Percentiles rank a stretch among this genome's conserved stretches.
Conservation (phyloP, 2,797 vertebrate genomes). For the Ispidina lecontei region DNA sequence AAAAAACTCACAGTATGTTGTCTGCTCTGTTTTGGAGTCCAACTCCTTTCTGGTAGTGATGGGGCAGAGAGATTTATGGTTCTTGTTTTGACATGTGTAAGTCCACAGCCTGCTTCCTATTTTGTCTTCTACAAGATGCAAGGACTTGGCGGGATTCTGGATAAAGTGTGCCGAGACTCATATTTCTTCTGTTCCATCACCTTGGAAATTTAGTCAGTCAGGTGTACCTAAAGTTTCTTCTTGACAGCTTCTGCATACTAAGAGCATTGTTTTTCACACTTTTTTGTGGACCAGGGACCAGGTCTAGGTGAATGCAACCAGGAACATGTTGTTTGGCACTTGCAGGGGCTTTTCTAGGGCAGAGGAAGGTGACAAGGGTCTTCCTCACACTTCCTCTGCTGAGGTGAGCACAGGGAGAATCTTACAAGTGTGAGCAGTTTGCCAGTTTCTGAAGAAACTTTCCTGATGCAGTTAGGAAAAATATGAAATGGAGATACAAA, state of each 20-base stretch:
- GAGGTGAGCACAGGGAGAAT: background rate
- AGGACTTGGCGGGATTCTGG: background rate
- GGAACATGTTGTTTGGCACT: accelerated
- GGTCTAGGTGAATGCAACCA: background rate
- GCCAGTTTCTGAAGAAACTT: background rate
- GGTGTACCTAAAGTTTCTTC: background rate
- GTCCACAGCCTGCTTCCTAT: background rate
- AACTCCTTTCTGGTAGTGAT: background rate
- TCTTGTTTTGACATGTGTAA: accelerated
- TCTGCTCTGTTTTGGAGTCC: background rate
- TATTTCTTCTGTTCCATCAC: background rate
- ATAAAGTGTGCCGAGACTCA: background rate
- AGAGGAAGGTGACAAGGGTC: background rate
- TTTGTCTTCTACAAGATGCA: background rate
- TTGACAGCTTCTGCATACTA: background rate
- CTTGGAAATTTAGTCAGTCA: background rate
- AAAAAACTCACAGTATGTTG: background rate
- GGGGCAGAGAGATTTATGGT: background rate
- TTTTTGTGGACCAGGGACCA: background rate
- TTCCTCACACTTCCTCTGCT: background rate
- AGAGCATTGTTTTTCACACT: background rate
- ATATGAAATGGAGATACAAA: background rate
- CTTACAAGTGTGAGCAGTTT: background rate
- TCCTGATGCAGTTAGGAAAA: background rate
- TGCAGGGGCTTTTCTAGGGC: background rate